Evolutionary conservation across 1,140 invertebrate genomes (phyloP).

Genomic region (Solenopsis fugax): DNA sequence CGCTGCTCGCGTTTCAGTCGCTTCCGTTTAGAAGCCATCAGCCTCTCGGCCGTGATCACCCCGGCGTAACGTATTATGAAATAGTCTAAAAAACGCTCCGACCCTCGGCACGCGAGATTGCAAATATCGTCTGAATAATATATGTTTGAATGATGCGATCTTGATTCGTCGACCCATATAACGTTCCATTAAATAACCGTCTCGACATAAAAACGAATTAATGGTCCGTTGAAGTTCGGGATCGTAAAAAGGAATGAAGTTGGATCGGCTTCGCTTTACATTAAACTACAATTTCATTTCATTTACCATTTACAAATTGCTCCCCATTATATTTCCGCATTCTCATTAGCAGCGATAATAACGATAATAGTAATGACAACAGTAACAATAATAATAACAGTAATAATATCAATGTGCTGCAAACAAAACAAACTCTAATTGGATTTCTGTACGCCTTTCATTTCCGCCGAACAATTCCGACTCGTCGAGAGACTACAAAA

Average conservation of each 20-base stretch:
- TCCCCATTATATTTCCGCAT: constrained; percentile 18
- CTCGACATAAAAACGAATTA: constrained; percentile 31
- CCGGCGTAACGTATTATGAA: not conserved
- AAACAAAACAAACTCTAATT: constrained; percentile 51
- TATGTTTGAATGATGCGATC: constrained; percentile 17
- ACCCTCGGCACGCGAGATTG: not conserved
- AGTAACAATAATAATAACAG: constrained; percentile 13
- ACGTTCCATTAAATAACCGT: constrained; percentile 30
- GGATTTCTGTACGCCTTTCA: constrained; percentile 38
- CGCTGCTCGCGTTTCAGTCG: constrained; percentile 31
- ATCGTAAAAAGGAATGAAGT: not conserved
- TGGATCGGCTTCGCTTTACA: constrained; percentile 5
- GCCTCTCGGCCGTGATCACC: not conserved
- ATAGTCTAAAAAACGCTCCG: not conserved
- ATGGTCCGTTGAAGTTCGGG: not conserved
- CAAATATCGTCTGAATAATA: constrained; percentile 22
- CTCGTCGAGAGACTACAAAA: constrained; percentile 31
- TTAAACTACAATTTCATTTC: constrained; percentile 45
- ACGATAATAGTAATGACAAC: not conserved
- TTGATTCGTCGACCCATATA: constrained; percentile 5
- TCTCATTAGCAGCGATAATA: constrained; percentile 51
- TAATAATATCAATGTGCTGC: constrained; percentile 35
- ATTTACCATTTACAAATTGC: constrained; percentile 39
- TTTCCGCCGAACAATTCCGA: constrained; percentile 33
- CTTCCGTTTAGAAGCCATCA: constrained; percentile 57